Evolutionary conservation across 1,140 invertebrate genomes (phyloP).

Genomic region (Acromyrmex echinatior): DNA sequence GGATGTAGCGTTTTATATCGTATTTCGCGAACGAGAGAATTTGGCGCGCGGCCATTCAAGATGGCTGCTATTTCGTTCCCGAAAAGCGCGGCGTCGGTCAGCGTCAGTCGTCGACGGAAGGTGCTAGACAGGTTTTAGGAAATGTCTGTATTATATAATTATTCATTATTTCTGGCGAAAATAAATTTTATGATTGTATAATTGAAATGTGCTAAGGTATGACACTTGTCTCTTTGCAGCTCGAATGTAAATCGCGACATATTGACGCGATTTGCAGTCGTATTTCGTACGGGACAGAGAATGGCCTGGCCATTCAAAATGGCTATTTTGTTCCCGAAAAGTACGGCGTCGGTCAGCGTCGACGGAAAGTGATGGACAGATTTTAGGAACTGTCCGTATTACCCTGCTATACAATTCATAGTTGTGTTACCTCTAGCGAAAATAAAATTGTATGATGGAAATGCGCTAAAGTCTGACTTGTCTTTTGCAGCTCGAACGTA

Average conservation of each 20-base stretch:
- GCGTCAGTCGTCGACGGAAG: background rate
- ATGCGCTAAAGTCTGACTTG: background rate
- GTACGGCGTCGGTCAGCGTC: background rate
- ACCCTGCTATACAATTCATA: background rate
- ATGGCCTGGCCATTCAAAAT: background rate
- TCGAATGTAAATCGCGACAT: background rate
- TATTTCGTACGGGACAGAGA: background rate
- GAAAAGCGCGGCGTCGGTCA: background rate
- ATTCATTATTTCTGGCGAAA: background rate
- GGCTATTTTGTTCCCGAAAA: background rate
- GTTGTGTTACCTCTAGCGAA: no score
- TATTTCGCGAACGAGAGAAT: background rate
- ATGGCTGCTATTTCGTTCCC: background rate
- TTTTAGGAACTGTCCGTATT: background rate
- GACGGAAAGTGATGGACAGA: no score
- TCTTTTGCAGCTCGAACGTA: background rate
- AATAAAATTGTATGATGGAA: background rate
- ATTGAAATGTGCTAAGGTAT: background rate
- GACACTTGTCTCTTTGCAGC: background rate
- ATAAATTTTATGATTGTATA: background rate
- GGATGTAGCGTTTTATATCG: background rate
- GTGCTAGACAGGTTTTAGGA: background rate
- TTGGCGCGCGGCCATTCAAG: background rate
- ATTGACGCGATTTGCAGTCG: background rate
- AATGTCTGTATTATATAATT: background rate